Evolutionary conservation across 2,113 vertebrate genomes (phyloP).

Genomic region (Siniperca knerii): DNA sequence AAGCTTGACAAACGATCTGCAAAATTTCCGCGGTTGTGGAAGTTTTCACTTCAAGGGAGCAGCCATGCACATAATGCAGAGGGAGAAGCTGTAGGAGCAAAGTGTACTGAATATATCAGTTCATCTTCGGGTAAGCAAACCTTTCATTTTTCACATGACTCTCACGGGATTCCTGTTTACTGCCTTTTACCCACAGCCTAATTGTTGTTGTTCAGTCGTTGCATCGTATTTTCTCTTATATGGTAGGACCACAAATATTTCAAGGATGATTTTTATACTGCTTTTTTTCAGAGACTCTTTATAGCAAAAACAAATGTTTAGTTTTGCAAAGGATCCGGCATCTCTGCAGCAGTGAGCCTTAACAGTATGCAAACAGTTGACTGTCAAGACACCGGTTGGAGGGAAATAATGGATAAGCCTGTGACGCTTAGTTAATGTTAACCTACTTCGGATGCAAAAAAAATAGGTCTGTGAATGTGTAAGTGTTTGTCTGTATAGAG

Average conservation of each 20-base stretch:
- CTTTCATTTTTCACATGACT: conserved; percentile 24
- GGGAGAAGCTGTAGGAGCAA: conserved; percentile 1
- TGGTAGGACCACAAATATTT: neutral
- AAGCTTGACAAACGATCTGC: neutral
- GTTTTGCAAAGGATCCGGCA: neutral
- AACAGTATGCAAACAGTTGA: conserved; percentile 16
- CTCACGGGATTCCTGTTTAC: conserved; percentile 23
- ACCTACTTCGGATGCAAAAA: neutral
- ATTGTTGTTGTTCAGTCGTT: no score
- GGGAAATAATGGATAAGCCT: neutral
- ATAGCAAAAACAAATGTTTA: neutral
- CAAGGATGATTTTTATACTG: no score
- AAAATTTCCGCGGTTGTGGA: neutral
- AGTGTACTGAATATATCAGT: neutral
- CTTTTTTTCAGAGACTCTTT: neutral
- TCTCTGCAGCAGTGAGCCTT: neutral
- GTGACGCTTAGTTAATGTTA: neutral
- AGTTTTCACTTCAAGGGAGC: neutral
- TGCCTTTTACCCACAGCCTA: neutral
- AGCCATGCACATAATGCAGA: neutral
- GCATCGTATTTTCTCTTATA: neutral
- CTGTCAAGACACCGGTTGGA: neutral
- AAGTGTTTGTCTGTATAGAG: neutral
- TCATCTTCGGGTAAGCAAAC: conserved; percentile 51
- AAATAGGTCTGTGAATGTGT: neutral